Evolutionary conservation across 2,888 invertebrate species (phyloP), one percentile per base, ranked within the genome.

Genomic region (Griposia aprilina): DNA sequence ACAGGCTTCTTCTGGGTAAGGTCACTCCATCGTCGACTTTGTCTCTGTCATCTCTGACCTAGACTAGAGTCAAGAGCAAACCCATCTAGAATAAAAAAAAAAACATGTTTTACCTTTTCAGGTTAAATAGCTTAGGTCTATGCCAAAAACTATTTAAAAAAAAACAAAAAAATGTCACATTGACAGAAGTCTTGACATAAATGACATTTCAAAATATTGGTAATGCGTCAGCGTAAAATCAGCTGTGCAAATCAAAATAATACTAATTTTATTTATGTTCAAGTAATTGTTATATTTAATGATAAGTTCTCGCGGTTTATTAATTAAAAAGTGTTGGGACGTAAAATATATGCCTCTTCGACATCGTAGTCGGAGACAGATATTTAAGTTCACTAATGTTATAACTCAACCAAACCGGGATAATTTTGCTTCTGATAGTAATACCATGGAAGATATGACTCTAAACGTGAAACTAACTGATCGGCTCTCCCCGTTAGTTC

Each of bases 401-500:
- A 74, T 67, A 81, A 71, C 15, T 30, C 73, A 79, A 81, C 80
- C 67, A 48, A 79, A 62, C 82, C 81, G 81, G 72, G 26, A 65
- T 78, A 26, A 78, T 48, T 80, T 55, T 59, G 36, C 52, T 69
- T 69, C 74, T 60, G 57, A 48, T 72, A 60, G 60, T 36, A 77
- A 72, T 78, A 80, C 23, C 82, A 90, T 90, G 90, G 87, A 91
- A 83, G 81, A 91, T 86, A 91, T 89, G 88, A 82, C 88, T 77
- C 74, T 88, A 69, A 93, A 92, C 77, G 78, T 90, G 76, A 93
- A 90, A 77, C 87, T 91, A 76, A 92, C 93, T 30, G 94, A 94
- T 74, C 94, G 95, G 84, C 90, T 95, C 65, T 94, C 95, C 2
- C 87, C 90, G 11, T 81, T 91, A 57, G 92, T 96, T 60, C 91